Evolutionary conservation across 2,113 vertebrate species (phyloP).

Genomic region (Lasiurus cinereus): DNA sequence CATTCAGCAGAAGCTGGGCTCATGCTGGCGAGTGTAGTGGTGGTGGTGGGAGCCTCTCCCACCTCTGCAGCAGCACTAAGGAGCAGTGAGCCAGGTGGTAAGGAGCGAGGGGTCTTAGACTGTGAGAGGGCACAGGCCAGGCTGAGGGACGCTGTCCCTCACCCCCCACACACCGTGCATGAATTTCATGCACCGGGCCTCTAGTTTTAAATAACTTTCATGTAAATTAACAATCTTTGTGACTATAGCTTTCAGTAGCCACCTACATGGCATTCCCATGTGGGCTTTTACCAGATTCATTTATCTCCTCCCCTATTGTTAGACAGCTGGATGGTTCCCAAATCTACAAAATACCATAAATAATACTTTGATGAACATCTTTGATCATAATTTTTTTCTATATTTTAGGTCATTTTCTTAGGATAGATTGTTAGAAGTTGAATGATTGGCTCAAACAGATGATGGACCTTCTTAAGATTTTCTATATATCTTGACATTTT

Average conservation of each 20-base stretch:
- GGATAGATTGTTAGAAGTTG: not conserved
- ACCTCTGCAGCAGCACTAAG: too few relatives aligned
- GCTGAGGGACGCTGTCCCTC: too few relatives aligned
- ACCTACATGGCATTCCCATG: rapidly evolving
- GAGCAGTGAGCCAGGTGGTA: too few relatives aligned
- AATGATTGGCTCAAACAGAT: not conserved
- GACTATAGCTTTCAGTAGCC: not conserved
- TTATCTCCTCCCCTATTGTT: not conserved
- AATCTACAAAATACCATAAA: not conserved
- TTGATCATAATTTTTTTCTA: not conserved
- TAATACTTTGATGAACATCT: not conserved
- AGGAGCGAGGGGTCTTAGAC: too few relatives aligned
- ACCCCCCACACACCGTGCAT: too few relatives aligned
- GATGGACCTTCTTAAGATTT: not conserved
- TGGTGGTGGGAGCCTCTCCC: too few relatives aligned
- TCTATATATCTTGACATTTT: not conserved
- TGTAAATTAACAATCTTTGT: not conserved
- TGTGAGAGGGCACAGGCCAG: too few relatives aligned
- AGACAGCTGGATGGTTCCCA: not conserved
- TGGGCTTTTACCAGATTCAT: not conserved
- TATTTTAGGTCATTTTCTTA: slow-evolving; percentile 44
- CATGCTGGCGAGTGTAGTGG: too few relatives aligned
- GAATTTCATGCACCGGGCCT: too few relatives aligned
- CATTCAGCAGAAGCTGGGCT: too few relatives aligned
- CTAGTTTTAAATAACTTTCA: not conserved